Base-by-base conservation (phyloP, 2,113 vertebrate species). In the Pachypanchax playfairii region DNA sequence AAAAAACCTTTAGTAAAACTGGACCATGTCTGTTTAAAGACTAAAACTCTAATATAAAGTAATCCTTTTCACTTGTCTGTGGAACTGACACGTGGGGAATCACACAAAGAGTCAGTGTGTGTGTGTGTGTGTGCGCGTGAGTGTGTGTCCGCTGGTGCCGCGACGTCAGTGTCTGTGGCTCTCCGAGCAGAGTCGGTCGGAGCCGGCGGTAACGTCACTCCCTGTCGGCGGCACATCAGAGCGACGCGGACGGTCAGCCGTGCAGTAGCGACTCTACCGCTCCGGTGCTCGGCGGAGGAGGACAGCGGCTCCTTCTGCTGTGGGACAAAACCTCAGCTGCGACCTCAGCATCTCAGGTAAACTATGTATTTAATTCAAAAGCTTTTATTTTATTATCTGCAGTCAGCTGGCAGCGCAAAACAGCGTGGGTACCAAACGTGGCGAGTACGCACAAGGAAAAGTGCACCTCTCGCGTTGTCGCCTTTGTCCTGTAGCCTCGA, bases 121-220 rank as follows among this genome's bases (percentile, higher is more conserved):
- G 31, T 36, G 35, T 13, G 35, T n/a, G n/a, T n/a, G n/a, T n/a
- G n/a, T n/a, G n/a, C n/a, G n/a, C n/a, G n/a, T n/a, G n/a, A n/a
- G n/a, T n/a, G n/a, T 35, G 13, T 18, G 38, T 39, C 39, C 59
- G 6, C 1, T 7, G 65, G 62, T 20, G 43, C 66, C 39, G 47
- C 83, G 74, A 78, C 85, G 80, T 85, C 83, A 85, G 77, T 17
- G 76, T 75, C 67, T 75, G 28, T 12, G 70, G 69, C 66, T 20
- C 69, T 2, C 42, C 58, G 62, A n/a, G n/a, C n/a, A n/a, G n/a
- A n/a, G n/a, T 3, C 41, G 71, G 73, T 54, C 73, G 64, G 62
- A 46, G 65, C 73, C 36, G 60, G 82, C 39, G 60, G 75, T 68
- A 36, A 83, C 86, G 86, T 90, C 86, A 88, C 82, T 70, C 55